Evolutionary conservation across 2,888 invertebrate genomes (phyloP), one percentile per base, ranked within the genome.

Genomic region (Frankliniella fusca): DNA sequence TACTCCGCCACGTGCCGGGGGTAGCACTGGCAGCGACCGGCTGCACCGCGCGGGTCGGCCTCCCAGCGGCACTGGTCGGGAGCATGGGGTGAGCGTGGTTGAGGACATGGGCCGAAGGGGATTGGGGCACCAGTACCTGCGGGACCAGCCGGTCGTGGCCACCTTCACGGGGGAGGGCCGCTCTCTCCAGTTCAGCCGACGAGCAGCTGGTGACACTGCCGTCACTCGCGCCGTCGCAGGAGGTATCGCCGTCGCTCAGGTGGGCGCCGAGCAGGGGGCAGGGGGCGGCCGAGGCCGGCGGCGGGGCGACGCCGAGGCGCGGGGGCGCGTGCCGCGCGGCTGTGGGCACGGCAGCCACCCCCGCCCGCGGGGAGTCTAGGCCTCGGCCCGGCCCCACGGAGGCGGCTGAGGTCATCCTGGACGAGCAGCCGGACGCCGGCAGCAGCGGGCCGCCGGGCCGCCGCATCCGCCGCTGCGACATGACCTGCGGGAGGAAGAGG

Each of bases 21-120:
- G 70, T 76, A 76, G 70, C 70, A 76, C 27, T 76, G 70, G 27
- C 70, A 76, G 70, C 70, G 70, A 5, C 61, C 61, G 61, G 20
- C 10, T 27, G 12, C 23, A 27, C 8, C 70, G 23, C 12, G 23
- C 23, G 27, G 70, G 38, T 7, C 61, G 12, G 61, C 61, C 61
- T 18, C 61, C 61, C 61, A 61, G 61, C 61, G 61, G 0, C 61
- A 18, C 61, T 54, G 18, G 38, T 5, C 38, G 3, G 38, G 38
- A 38, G 38, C 38, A 38, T 5, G 38, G 38, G 38, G 38, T 38
- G 38, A 38, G 38, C 38, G 38, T 2, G 38, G 38, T 38, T 2
- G 38, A 38, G 38, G 38, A 5, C 5, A 38, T n/a, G n/a, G n/a
- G n/a, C n/a, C n/a, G n/a, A 38, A 38, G 38, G 38, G 38, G 3